Base-by-base conservation (phyloP, 2,888 invertebrate genomes). In the Ophion costatus region DNA sequence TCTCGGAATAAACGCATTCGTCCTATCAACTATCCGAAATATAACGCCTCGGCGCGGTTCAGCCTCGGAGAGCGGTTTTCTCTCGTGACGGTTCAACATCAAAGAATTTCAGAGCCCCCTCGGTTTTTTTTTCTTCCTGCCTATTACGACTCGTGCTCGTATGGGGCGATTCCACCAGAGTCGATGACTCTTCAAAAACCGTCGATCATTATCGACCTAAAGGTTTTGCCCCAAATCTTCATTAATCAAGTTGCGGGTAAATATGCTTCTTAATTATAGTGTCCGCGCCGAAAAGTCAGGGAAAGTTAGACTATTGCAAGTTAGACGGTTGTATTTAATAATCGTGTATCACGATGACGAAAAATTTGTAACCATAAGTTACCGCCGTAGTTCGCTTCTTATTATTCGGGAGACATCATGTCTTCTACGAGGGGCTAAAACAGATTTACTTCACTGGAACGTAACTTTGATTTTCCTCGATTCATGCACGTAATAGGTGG, bases 1-100 rank as follows among this genome's bases (percentile, higher is more conserved):
- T 67, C 82, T 85, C 85, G 82, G 82, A 85, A 82, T 85, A 80
- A 82, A 80, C 85, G 67, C 66, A 33, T 79, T 74, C 66, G 64
- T 75, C 70, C 84, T 82, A 84, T 81, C 80, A 57, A 56, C 77
- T 74, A 84, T 81, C 74, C 80, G 42, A 74, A 84, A 84, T 81
- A 69, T 76, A 73, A 73, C 74, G 63, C 45, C 51, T 78, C 73
- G 38, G 2, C 69, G 14, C 78, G 61, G 42, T 59, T 24, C n/a
- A 57, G 14, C 67, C 20, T 61, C 24, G 29, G 20, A 67, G 51
- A 79, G 61, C 20, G 6, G 29, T 61, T 17, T 75, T 20, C 61
- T 29, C 45, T 45, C 61, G 69, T 29, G 76, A 76, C 76, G 76
- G 76, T 38, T 10, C 33, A 76, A 76, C 66, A 76, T 76, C 76